Evolutionary conservation across 2,797 vertebrate genomes (phyloP), one percentile per base, ranked within the genome.

Genomic region (Chanos chanos): DNA sequence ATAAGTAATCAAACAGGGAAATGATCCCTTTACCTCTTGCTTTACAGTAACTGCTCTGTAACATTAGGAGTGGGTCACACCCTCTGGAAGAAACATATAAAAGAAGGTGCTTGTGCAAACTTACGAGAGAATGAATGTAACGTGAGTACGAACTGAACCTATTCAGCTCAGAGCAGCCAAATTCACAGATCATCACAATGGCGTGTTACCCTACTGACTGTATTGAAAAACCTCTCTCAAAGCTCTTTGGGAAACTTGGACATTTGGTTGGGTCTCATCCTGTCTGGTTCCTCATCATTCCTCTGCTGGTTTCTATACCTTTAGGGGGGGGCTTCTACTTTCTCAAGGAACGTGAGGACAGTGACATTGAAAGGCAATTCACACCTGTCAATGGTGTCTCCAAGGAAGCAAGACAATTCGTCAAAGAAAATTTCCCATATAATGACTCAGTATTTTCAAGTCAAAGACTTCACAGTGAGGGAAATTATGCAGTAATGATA

Each of bases 291-390:
- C 63, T 86, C 0, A 12, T 84, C 1, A 34, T 84, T 49, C 86
- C 86, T 48, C 9, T 86, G 18, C 5, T 89, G 3, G 13, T 90
- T 15, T 79, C 89, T 0, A 71, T 22, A 1, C 64, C 6, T 0
- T 79, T 92, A 2, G 65, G 87, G n/a, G 71, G 73, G 2, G 89
- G 89, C n/a, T 84, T 92, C 15, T 0, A 45, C 1, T 81, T 78
- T 55, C 59, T 91, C 25, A 49, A 56, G 3, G 41, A 58, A 13
- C 64, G 54, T 0, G 22, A 72, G 30, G 73, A 82, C 6, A 86
- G 90, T 25, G 71, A 89, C 56, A 72, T 92, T 0, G 87, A 92
- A 62, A 52, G 3, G 0, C 88, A 92, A 28, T 92, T 89, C 69
- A 92, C 88, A 0, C 89, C 88, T 0, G 54, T 40, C 0, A 7